Evolutionary conservation across 1,140 invertebrate genomes (phyloP).

Genomic region (Hypsibius dujardini): DNA sequence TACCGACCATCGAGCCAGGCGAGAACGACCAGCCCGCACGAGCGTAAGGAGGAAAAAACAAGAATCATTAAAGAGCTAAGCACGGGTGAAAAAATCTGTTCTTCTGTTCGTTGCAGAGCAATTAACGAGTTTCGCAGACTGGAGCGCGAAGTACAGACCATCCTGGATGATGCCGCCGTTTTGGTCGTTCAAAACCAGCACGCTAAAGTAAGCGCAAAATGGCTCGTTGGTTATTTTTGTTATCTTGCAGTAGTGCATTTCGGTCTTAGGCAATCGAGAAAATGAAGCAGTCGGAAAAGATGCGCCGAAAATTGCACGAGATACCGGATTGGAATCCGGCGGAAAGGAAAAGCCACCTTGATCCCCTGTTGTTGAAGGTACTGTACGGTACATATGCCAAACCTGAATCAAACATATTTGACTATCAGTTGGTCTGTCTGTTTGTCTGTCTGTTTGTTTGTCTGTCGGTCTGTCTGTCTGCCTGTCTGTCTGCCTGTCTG

Average conservation of each 20-base stretch:
- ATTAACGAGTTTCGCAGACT: neutral
- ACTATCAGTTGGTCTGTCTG: neutral
- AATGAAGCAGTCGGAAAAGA: neutral
- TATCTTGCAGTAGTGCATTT: too few relatives aligned
- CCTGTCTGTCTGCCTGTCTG: neutral
- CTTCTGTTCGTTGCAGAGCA: neutral
- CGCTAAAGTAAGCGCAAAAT: neutral
- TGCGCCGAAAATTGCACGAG: neutral
- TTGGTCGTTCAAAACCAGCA: neutral
- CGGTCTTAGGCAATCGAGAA: slow-evolving; percentile 1
- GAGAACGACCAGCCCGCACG: neutral
- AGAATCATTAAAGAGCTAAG: neutral
- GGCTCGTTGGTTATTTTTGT: too few relatives aligned
- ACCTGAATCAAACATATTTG: neutral
- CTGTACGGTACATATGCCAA: neutral
- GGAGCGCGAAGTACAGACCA: neutral
- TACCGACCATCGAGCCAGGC: neutral
- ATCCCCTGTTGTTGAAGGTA: slow-evolving; percentile 11
- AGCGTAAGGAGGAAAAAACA: neutral
- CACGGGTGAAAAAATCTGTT: neutral
- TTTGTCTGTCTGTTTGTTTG: neutral
- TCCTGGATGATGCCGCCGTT: neutral
- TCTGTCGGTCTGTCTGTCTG: neutral
- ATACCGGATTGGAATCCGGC: neutral
- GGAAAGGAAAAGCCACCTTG: neutral